phyloP scores from a whole-genome alignment of 2,797 vertebrate species.

The Thripadectes ignobilis region DNA sequence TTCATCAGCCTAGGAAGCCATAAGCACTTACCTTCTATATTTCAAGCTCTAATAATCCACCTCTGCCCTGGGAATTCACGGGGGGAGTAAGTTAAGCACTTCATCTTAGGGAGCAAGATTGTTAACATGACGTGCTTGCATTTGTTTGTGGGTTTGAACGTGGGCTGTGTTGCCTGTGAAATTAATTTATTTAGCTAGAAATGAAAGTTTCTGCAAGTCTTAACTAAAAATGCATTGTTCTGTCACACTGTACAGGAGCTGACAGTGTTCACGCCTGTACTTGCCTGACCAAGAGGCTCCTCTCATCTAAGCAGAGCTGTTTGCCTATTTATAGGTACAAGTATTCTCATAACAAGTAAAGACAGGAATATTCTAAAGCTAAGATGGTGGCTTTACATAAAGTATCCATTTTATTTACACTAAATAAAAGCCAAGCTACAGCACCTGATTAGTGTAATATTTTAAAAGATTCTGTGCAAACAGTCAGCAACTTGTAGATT shows the following conservation, averaged over 20 bases:
- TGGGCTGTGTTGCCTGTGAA: conserved; percentile 7
- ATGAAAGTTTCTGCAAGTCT: conserved; percentile 61
- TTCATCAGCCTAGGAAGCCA: conserved; percentile 8
- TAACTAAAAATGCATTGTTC: conserved; percentile 56
- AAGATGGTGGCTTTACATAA: conserved; percentile 57
- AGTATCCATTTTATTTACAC: conserved; percentile 67
- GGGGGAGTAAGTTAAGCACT: conserved; percentile 1
- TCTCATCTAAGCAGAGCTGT: conserved; percentile 57
- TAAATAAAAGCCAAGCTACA: conserved; percentile 67
- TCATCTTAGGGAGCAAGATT: background rate
- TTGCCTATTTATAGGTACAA: conserved; percentile 67
- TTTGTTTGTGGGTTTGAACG: conserved; percentile 52
- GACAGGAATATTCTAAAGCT: conserved; percentile 39
- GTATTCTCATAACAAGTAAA: conserved; percentile 58
- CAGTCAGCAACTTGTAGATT: conserved; percentile 67
- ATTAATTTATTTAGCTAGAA: conserved; percentile 56
- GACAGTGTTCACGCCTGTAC: conserved; percentile 57
- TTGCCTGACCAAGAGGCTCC: conserved; percentile 68
- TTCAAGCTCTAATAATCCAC: conserved; percentile 59
- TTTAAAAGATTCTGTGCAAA: conserved; percentile 71
- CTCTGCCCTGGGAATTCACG: conserved; percentile 36
- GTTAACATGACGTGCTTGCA: conserved; percentile 25
- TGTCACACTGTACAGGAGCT: conserved; percentile 37
- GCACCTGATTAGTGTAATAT: conserved; percentile 63
- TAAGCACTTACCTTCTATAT: conserved; percentile 21